Percentiles rank a stretch among this genome's conserved stretches.
These are phyloP conservation scores for Neopelma chrysocephalum DNA, from an alignment of 2,797 vertebrate genomes.

Conservation along the genomic window DNA sequence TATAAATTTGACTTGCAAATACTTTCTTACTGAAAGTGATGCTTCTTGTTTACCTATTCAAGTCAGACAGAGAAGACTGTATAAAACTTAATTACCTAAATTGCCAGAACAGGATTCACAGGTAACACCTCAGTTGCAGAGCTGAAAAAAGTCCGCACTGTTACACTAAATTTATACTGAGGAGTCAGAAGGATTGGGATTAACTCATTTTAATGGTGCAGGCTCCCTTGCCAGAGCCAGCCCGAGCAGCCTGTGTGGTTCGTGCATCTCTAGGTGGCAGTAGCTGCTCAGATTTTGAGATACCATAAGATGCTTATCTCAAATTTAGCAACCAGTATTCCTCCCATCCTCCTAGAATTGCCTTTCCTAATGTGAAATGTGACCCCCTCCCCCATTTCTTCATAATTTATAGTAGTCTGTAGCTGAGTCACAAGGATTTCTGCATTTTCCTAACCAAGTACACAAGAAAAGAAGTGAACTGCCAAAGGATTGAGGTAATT, in stretches of 20 bases:
- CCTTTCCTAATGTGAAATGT: slow-evolving; percentile 52
- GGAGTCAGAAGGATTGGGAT: background rate
- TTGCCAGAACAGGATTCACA: background rate
- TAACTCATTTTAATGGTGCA: background rate
- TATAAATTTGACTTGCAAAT: slow-evolving; percentile 37
- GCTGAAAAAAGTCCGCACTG: background rate
- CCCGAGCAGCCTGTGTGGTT: background rate
- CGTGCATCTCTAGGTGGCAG: slow-evolving; percentile 68
- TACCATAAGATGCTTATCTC: slow-evolving; percentile 7
- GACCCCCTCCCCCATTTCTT: slow-evolving; percentile 55
- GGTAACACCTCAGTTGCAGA: background rate
- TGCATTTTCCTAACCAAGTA: slow-evolving; percentile 45
- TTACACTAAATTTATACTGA: background rate
- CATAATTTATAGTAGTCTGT: slow-evolving; percentile 67
- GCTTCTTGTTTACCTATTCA: background rate
- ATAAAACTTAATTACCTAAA: background rate
- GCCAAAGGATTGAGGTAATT: slow-evolving; percentile 56
- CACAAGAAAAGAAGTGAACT: slow-evolving; percentile 58
- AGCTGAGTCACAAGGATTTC: slow-evolving; percentile 56
- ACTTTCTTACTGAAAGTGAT: background rate
- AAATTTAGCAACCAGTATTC: slow-evolving; percentile 45
- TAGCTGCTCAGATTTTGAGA: slow-evolving; percentile 61
- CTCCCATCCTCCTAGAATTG: slow-evolving; percentile 41
- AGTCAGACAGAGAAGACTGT: background rate
- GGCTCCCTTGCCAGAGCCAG: background rate